These are phyloP conservation scores for Trochalopteron elliotii DNA, from an alignment of 2,113 vertebrate genomes.

Conservation along the genomic window DNA sequence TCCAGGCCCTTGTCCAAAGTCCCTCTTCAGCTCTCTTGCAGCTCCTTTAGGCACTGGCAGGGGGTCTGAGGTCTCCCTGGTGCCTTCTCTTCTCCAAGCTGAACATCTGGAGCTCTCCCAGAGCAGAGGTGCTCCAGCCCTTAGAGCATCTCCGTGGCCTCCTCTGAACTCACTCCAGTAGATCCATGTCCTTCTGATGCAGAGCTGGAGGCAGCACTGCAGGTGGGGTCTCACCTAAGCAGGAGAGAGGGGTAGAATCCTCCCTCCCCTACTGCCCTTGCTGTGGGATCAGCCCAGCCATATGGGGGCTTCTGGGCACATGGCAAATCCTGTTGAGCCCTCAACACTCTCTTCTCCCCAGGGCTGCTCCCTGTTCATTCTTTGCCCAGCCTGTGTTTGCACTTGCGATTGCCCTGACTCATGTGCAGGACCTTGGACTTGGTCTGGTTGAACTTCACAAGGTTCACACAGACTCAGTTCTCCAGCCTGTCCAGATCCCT, in stretches of 20 bases:
- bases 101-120: not conserved
- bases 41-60: not conserved
- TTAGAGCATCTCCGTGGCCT: fast-evolving
- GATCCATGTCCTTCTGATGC: not conserved
- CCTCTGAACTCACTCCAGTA: fast-evolving
- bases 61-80: not conserved
- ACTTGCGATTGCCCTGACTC: too few species aligned
- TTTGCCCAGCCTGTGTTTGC: not conserved
- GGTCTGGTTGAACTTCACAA: not conserved
- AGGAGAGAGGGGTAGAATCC: not conserved
- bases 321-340: too few species aligned
- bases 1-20: not conserved
- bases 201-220: not conserved
- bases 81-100: not conserved
- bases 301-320: not conserved
- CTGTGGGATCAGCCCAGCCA: not conserved
- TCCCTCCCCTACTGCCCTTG: not conserved
- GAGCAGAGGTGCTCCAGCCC: not conserved
- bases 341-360: not conserved
- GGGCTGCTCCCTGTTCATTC: not conserved
- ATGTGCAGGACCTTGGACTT: not conserved
- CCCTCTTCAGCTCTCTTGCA: not conserved
- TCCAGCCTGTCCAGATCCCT: not conserved
- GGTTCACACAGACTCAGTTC: fast-evolving
- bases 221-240: not conserved